phyloP scores from a whole-genome alignment of 2,797 vertebrate genomes.

The Ctenochaetus hawaiiensis region DNA sequence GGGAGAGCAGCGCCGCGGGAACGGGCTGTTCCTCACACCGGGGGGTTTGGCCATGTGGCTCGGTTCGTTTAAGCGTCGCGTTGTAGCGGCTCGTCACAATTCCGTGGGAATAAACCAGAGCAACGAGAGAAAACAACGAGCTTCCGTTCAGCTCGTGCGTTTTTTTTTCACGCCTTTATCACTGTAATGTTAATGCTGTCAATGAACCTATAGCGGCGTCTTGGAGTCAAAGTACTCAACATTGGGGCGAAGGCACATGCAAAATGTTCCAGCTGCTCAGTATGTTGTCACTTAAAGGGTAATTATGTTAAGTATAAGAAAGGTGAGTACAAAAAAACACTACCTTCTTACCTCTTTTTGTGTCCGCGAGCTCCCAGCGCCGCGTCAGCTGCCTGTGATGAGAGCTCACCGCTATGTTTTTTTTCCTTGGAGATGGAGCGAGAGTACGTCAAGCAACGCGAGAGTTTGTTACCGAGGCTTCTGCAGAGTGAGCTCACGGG shows the following conservation, averaged over 20 bases:
- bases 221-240: constrained; percentile 25
- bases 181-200: neutral
- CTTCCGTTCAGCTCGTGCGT: constrained; percentile 6
- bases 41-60: constrained; percentile 6
- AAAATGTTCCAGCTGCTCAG: neutral
- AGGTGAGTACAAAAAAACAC: neutral
- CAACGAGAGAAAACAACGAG: constrained; percentile 3
- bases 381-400: constrained; percentile 70
- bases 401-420: constrained; percentile 14
- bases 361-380: constrained; percentile 46
- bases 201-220: neutral
- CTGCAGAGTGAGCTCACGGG: constrained; percentile 64
- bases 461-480: constrained; percentile 55
- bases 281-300: rapidly evolving
- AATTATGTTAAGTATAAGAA: no score
- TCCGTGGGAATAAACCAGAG: neutral
- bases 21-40: constrained; percentile 52
- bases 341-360: constrained; percentile 53
- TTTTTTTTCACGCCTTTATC: constrained; percentile 18
- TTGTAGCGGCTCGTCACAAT: neutral
- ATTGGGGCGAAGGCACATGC: neutral
- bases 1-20: constrained; percentile 43
- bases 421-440: constrained; percentile 47
- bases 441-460: constrained; percentile 65
- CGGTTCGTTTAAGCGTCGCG: constrained; percentile 3